Evolutionary conservation across 2,888 invertebrate genomes (phyloP).

Genomic region (Melikaiella ostensackeni): DNA sequence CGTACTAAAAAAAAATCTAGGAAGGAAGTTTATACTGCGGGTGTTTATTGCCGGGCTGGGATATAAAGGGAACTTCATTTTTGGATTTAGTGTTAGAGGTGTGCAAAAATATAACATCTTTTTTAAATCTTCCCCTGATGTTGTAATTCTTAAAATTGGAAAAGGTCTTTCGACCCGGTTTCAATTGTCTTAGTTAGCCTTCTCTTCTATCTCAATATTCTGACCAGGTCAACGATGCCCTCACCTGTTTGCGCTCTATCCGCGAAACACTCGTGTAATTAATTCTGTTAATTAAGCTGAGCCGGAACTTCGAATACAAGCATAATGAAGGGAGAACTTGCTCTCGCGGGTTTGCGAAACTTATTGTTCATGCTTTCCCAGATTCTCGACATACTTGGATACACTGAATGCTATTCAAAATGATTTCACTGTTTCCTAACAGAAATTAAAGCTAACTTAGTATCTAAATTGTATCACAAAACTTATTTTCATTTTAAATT

Average conservation of each 20-base stretch:
- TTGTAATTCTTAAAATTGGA: no score
- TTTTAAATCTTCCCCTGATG: no score
- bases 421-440: neutral
- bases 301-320: constrained; percentile 40
- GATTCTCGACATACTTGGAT: neutral
- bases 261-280: constrained; percentile 59
- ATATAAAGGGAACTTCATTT: constrained; percentile 1
- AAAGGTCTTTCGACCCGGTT: no score
- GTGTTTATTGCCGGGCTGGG: neutral
- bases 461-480: no score
- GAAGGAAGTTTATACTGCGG: neutral
- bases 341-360: neutral
- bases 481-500: no score
- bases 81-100: neutral
- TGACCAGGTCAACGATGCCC: constrained; percentile 18
- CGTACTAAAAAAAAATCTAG: neutral
- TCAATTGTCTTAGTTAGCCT: neutral
- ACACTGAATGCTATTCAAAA: neutral
- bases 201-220: neutral
- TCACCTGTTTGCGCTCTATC: constrained; percentile 14
- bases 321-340: constrained; percentile 13
- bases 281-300: constrained; percentile 68
- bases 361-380: constrained; percentile 5
- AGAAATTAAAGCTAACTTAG: neutral
- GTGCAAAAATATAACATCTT: no score